Evolutionary conservation across 2,888 invertebrate genomes (phyloP).

Genomic region (Hydroisotoma schaefferi): DNA sequence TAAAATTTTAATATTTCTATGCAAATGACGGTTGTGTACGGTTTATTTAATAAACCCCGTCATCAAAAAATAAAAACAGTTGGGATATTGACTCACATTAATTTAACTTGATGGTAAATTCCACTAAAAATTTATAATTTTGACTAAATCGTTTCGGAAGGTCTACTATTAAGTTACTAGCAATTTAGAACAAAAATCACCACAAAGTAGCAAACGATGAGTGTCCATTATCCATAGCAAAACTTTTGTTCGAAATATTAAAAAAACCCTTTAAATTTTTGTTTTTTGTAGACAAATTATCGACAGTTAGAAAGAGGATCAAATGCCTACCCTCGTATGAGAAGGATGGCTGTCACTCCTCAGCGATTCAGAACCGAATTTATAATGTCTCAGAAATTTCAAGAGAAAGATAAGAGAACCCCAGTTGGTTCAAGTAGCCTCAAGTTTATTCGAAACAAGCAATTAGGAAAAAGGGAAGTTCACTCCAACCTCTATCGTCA

Average conservation of each 20-base stretch:
- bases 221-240: neutral
- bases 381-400: conserved; percentile 6
- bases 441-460: conserved; percentile 2
- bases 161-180: too few relatives aligned
- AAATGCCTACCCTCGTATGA: conserved; percentile 28
- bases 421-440: neutral
- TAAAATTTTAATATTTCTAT: too few relatives aligned
- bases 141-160: too few relatives aligned
- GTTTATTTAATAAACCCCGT: too few relatives aligned
- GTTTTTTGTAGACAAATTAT: conserved; percentile 29
- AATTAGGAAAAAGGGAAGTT: neutral
- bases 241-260: neutral
- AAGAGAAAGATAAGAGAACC: conserved; percentile 1
- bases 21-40: too few relatives aligned
- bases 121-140: too few relatives aligned
- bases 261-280: conserved; percentile 1
- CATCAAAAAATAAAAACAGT: too few relatives aligned
- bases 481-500: neutral
- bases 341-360: conserved; percentile 23
- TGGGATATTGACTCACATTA: too few relatives aligned
- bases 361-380: conserved; percentile 30
- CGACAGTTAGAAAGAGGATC: conserved; percentile 36
- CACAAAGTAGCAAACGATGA: too few relatives aligned
- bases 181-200: too few relatives aligned
- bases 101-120: too few relatives aligned